Conservation (phyloP, 2,797 vertebrate genomes). For the Neosilurus hyrtlii region DNA sequence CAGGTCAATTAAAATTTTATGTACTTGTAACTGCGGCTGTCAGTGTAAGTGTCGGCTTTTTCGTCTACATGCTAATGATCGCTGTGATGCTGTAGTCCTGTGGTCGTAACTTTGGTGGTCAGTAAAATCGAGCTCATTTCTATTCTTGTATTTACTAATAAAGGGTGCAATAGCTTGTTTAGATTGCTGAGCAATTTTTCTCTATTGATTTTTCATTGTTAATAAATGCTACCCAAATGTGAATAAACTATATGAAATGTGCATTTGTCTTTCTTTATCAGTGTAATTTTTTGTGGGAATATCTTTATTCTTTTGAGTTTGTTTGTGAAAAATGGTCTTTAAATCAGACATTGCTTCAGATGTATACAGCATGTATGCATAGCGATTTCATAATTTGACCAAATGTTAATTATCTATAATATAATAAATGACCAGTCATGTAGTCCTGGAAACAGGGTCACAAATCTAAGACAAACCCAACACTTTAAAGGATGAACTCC, state of each 20-base stretch:
- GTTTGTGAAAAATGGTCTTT: slow-evolving; percentile 14
- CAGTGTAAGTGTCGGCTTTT: too few relatives aligned
- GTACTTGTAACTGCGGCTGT: too few relatives aligned
- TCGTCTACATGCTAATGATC: too few relatives aligned
- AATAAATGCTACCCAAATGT: slow-evolving; percentile 91
- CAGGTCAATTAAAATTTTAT: too few relatives aligned
- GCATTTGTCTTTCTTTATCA: slow-evolving; percentile 99
- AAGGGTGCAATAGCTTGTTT: slow-evolving; percentile 48
- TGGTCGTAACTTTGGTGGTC: slow-evolving; percentile 12
- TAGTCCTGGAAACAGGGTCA: neutral
- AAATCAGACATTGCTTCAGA: slow-evolving; percentile 13
- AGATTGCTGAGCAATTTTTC: slow-evolving; percentile 66
- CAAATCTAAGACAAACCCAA: neutral
- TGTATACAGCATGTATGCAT: slow-evolving; percentile 13
- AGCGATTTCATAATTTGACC: neutral
- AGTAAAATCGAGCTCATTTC: slow-evolving; percentile 30
- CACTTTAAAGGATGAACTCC: slow-evolving; percentile 6
- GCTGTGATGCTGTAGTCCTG: neutral
- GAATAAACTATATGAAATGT: slow-evolving; percentile 99
- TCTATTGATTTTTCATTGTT: slow-evolving; percentile 82
- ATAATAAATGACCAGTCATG: slow-evolving; percentile 32
- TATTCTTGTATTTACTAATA: slow-evolving; percentile 42
- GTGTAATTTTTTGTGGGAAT: slow-evolving; percentile 74
- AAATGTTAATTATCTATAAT: slow-evolving; percentile 2
- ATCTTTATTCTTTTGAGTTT: slow-evolving; percentile 25